Evolutionary conservation across 2,797 vertebrate species (phyloP), one percentile per base, ranked within the genome.

Genomic region (Pelobates cultripes): DNA sequence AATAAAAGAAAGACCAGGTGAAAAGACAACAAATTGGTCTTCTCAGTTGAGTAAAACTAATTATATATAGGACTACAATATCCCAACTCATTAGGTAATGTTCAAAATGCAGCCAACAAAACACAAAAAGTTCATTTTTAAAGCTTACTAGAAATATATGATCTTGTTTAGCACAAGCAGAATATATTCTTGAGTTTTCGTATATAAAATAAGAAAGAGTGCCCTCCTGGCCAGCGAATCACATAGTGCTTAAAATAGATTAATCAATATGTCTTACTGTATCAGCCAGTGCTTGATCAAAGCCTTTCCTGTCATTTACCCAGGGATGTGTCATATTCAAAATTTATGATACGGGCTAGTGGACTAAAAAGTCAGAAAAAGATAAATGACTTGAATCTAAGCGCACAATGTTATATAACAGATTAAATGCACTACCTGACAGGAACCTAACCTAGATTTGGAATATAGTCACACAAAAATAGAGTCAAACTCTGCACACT

Each of bases 221-320:
- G 55, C 13, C 55, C 66, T 70, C 51, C 44, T 28, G 73, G 79
- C 68, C 51, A 55, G 17, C 41, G 64, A 77, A 45, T 69, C 68
- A 73, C 53, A 43, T 7, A 53, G 57, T 53, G 51, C 80, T 55
- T 64, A 44, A 67, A 70, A 76, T 66, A 81, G 66, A 81, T 81
- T 81, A 81, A 76, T 71, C 80, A 81, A 63, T 70, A 55, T 81
- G 69, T 66, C 55, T 44, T 43, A n/a, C 44, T 66, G 55, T 61
- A 77, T 66, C 63, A 61, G 43, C 79, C 43, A 60, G 73, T 55
- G 79, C 79, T 75, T 81, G 73, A 81, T 81, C 74, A 82, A 82
- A 82, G 80, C 80, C 74, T 66, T 41, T 53, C 13, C 80, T 57
- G 80, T 82, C 80, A 82, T 77, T 77, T 71, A 73, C 53, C 40